Evolutionary conservation across 2,888 invertebrate genomes (phyloP).

Genomic region (Liodrosophila aerea): DNA sequence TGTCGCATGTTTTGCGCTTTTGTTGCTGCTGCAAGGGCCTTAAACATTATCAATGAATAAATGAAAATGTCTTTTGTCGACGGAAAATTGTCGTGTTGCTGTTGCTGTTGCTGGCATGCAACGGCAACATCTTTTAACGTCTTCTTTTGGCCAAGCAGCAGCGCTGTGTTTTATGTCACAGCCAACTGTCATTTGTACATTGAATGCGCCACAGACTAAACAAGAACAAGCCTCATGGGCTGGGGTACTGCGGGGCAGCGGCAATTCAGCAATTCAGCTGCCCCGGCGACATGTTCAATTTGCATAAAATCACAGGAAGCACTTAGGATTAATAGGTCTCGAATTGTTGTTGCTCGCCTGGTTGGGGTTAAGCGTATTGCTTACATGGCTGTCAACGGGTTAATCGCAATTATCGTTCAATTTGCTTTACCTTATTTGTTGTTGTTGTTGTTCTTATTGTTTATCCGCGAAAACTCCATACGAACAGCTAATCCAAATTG

Average conservation of each 20-base stretch:
- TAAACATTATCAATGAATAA: slow-evolving; percentile 78
- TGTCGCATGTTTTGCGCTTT: slow-evolving; percentile 77
- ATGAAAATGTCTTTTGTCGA: slow-evolving; percentile 79
- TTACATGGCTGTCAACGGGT: slow-evolving; percentile 13
- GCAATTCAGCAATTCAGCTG: background rate
- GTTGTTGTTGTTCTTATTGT: slow-evolving; percentile 17
- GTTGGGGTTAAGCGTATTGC: slow-evolving; percentile 52
- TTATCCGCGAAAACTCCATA: slow-evolving; percentile 41
- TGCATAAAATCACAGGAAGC: slow-evolving; percentile 78
- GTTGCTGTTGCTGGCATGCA: slow-evolving; percentile 55
- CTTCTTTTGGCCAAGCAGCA: slow-evolving; percentile 72
- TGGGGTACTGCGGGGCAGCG: slow-evolving; percentile 10
- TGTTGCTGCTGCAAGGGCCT: slow-evolving; percentile 43
- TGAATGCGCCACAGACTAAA: slow-evolving; percentile 48
- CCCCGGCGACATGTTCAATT: slow-evolving; percentile 70
- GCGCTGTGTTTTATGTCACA: slow-evolving; percentile 76
- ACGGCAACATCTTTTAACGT: slow-evolving; percentile 66
- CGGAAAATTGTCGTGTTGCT: slow-evolving; percentile 55
- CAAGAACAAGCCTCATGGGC: background rate
- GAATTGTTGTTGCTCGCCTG: slow-evolving; percentile 5
- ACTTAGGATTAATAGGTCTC: slow-evolving; percentile 75
- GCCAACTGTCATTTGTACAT: slow-evolving; percentile 79
- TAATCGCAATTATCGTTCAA: slow-evolving; percentile 34
- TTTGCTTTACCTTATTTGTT: slow-evolving; percentile 50
- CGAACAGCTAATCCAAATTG: slow-evolving; percentile 47